Evolutionary conservation across 2,113 vertebrate species (phyloP).

Genomic region (Amblyornis subalaris): DNA sequence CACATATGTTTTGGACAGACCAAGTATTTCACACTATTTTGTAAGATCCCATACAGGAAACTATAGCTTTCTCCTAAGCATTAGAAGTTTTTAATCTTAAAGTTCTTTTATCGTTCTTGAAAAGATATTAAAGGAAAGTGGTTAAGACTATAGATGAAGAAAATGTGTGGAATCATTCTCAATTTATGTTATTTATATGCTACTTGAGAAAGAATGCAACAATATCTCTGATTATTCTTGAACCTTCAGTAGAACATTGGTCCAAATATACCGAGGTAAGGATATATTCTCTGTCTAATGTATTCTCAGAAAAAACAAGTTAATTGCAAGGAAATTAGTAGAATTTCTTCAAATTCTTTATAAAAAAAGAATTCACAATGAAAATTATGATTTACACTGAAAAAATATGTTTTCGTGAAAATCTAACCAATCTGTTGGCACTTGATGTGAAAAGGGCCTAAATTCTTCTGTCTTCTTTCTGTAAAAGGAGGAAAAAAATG

Average conservation of each 20-base stretch:
- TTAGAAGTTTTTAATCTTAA: not conserved
- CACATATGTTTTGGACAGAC: not conserved
- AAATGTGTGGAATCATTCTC: not conserved
- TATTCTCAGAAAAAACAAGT: not conserved
- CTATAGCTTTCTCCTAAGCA: not conserved
- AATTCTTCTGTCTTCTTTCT: not conserved
- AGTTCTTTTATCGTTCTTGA: not conserved
- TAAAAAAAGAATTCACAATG: not conserved
- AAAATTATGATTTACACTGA: not conserved
- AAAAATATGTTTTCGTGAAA: not conserved
- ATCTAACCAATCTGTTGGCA: not conserved
- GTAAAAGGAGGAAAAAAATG: accelerated
- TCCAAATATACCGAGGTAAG: not conserved
- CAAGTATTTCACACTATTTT: not conserved
- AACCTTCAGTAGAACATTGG: not conserved
- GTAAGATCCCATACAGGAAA: not conserved
- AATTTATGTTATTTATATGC: not conserved
- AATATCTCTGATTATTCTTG: not conserved
- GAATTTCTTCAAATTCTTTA: not conserved
- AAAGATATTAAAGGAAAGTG: not conserved
- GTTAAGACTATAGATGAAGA: not conserved
- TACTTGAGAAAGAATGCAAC: not conserved
- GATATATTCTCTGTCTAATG: not conserved
- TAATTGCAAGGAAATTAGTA: not conserved
- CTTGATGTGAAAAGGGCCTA: not conserved